Percentiles rank a stretch among this genome's conserved stretches.
Evolutionary conservation across 2,888 invertebrate species (phyloP).

Genomic region (Flabesymbios commensalis): DNA sequence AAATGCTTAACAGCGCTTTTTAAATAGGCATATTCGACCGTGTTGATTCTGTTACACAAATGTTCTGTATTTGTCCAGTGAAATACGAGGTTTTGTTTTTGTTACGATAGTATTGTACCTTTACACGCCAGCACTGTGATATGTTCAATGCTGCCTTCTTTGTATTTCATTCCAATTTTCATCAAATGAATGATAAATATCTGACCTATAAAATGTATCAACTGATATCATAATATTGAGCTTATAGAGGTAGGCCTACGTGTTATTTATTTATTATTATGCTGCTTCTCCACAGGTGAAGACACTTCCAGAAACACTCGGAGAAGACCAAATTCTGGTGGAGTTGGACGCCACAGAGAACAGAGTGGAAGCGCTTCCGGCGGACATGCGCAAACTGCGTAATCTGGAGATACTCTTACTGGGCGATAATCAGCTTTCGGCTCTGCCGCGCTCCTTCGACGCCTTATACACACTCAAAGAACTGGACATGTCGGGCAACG

Average conservation of each 20-base stretch:
- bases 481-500: constrained; percentile 48
- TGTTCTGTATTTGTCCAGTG: too few species aligned
- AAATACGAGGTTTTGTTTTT: too few species aligned
- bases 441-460: constrained; percentile 48
- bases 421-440: constrained; percentile 46
- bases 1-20: too few species aligned
- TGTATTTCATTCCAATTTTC: too few species aligned
- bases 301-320: constrained; percentile 18
- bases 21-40: too few species aligned
- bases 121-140: too few species aligned
- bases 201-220: constrained; percentile 11
- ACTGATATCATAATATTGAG: too few species aligned
- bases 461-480: constrained; percentile 42
- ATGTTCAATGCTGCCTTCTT: too few species aligned
- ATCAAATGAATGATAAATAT: background rate
- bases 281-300: constrained; percentile 40
- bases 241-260: too few species aligned
- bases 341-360: constrained; percentile 48
- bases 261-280: too few species aligned
- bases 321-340: constrained; percentile 43
- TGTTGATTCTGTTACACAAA: too few species aligned
- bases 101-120: too few species aligned
- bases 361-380: constrained; percentile 43
- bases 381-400: constrained; percentile 45
- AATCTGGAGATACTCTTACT: constrained; percentile 45